These are phyloP conservation scores for Petrocephalus schoutedeni DNA, from an alignment of 2,797 vertebrate species.

Conservation along the genomic window DNA sequence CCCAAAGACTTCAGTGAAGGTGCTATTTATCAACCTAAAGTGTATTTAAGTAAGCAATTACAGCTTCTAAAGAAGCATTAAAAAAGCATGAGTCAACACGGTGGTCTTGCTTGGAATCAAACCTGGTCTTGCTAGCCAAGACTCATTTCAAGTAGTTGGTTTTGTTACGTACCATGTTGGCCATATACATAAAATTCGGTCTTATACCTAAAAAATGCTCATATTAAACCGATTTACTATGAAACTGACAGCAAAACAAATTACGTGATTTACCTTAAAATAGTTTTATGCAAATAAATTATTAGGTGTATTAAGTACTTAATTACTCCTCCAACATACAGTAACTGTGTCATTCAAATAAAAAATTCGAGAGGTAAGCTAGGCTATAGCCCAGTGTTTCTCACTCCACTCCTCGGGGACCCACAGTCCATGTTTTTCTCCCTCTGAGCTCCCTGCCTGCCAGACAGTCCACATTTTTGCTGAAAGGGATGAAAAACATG, in stretches of 20 bases:
- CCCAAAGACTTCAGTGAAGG: background rate
- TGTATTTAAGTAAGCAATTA: conserved; percentile 23
- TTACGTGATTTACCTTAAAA: background rate
- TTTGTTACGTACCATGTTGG: background rate
- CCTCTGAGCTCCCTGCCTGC: too few relatives aligned
- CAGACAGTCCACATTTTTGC: too few relatives aligned
- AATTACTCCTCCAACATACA: background rate
- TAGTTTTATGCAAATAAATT: background rate
- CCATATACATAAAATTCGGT: background rate
- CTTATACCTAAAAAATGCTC: background rate
- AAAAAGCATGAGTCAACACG: conserved; percentile 11
- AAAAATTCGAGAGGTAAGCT: background rate
- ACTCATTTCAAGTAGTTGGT: background rate
- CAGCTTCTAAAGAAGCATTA: conserved; percentile 14
- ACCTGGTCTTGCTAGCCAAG: background rate
- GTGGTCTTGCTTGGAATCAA: background rate
- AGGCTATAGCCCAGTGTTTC: background rate
- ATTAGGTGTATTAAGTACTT: background rate
- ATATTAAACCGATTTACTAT: background rate
- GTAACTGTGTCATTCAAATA: background rate
- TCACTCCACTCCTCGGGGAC: too few relatives aligned
- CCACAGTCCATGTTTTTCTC: too few relatives aligned
- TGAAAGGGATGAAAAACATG: too few relatives aligned
- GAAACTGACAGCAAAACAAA: background rate
- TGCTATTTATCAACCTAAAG: conserved; percentile 19